A percentile compares a stretch with the other conserved stretches of the same genome.
phyloP scores from a whole-genome alignment of 2,113 vertebrate species.

The Phoxinus phoxinus region DNA sequence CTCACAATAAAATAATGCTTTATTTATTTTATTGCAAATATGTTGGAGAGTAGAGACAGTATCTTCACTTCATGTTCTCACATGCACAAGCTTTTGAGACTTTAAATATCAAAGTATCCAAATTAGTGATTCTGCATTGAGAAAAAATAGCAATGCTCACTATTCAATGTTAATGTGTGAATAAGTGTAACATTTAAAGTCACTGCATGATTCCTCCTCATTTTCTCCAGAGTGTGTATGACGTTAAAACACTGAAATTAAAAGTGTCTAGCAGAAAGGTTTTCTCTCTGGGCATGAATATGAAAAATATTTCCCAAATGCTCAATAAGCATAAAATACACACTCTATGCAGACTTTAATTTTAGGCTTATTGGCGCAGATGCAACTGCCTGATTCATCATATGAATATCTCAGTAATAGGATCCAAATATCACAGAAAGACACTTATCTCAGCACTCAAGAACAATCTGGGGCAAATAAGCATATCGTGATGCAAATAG shows the following conservation, averaged over 20 bases:
- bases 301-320: background rate
- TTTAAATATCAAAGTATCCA: background rate
- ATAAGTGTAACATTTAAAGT: background rate
- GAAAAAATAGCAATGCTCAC: background rate
- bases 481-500: conserved; percentile 48
- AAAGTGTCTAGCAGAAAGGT: background rate
- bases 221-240: too few species aligned
- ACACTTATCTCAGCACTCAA: conserved; percentile 35
- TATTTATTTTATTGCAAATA: background rate
- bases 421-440: conserved; percentile 22
- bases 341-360: background rate
- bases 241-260: background rate
- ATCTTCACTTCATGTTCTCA: background rate
- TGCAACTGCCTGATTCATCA: background rate
- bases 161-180: background rate
- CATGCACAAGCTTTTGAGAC: background rate
- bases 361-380: background rate
- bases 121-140: background rate
- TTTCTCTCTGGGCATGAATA: background rate
- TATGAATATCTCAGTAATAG: conserved; percentile 13
- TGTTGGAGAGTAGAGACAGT: background rate
- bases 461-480: conserved; percentile 55
- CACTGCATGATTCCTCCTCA: background rate
- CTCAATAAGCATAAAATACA: background rate
- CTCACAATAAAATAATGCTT: background rate